Evolutionary conservation across 2,888 invertebrate genomes (phyloP), one percentile per base, ranked within the genome.

Genomic region (Papilio elwesi): DNA sequence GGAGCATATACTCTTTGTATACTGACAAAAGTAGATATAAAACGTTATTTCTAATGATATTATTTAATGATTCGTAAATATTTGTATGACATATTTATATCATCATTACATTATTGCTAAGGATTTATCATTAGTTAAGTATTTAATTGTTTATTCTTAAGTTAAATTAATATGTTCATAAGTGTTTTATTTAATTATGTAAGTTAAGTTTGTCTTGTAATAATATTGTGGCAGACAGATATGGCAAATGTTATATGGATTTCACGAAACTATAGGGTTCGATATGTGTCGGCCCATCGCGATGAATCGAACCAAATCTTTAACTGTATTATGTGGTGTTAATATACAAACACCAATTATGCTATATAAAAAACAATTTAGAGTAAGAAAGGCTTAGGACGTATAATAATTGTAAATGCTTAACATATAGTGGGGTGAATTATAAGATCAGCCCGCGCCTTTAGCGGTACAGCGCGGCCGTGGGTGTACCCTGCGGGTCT

Each of bases 401-500:
- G 38, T 57, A 36, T 57, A n/a, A 59, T 38, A 59, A 59, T 38
- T n/a, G 38, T 10, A 36, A 57, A 59, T 38, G n/a, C 38, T 8
- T 0, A 26, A 26, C 26, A 26, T 26, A 26, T 26, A 26, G 26
- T 47, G 36, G 62, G 15, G 26, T 53, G 43, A 43, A 51, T 63
- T 63, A 53, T 68, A 55, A 63, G 71, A 52, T 68, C 68, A 55
- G 68, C 55, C 12, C 64, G 26, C 57, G 65, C 47, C 68, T 69
- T 73, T 47, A 67, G 43, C 43, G 36, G 26, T 51, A 51, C 13
- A 12, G 13, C 16, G 16, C 59, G 73, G 64, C 73, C 53, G 71
- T 73, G 73, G 70, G 74, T 73, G 70, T 73, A 67, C 67, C 59
- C 68, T 71, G 59, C 53, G 59, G 15, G 63, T 15, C 69, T 59